A percentile compares a stretch with the other conserved stretches of the same genome.
phyloP scores from a whole-genome alignment of 2,888 invertebrate species.

The Gasteruption jaculator region DNA sequence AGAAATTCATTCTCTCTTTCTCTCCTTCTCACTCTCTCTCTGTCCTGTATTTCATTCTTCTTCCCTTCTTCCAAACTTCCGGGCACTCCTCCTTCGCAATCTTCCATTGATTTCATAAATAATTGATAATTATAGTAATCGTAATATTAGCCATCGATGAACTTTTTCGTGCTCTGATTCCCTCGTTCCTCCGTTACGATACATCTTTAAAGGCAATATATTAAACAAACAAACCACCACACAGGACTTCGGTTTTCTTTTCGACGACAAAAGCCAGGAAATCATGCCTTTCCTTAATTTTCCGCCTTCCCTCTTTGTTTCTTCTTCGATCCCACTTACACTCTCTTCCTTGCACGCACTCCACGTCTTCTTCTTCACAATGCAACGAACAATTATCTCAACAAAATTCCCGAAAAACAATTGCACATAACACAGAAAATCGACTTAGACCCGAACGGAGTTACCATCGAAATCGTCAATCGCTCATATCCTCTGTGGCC shows the following conservation, averaged over 20 bases:
- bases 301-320: neutral
- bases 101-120: too few relatives aligned
- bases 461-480: too few relatives aligned
- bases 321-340: neutral
- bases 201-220: conserved; percentile 6
- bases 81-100: conserved; percentile 11
- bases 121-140: too few relatives aligned
- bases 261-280: neutral
- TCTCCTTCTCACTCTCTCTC: conserved; percentile 3
- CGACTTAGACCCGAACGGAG: too few relatives aligned
- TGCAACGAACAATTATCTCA: too few relatives aligned
- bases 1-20: too few relatives aligned
- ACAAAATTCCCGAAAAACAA: too few relatives aligned
- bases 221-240: conserved; percentile 11
- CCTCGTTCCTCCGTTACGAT: conserved; percentile 18
- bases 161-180: conserved; percentile 27
- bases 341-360: conserved; percentile 2
- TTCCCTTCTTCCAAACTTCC: conserved; percentile 2
- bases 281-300: conserved; percentile 3
- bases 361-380: neutral
- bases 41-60: conserved; percentile 7
- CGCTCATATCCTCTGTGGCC: too few relatives aligned
- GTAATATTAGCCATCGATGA: too few relatives aligned
- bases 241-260: conserved; percentile 1
- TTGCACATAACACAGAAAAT: too few relatives aligned